Evolutionary conservation across 2,888 invertebrate genomes (phyloP), one percentile per base, ranked within the genome.

Genomic region (Gastrophysa polygoni): DNA sequence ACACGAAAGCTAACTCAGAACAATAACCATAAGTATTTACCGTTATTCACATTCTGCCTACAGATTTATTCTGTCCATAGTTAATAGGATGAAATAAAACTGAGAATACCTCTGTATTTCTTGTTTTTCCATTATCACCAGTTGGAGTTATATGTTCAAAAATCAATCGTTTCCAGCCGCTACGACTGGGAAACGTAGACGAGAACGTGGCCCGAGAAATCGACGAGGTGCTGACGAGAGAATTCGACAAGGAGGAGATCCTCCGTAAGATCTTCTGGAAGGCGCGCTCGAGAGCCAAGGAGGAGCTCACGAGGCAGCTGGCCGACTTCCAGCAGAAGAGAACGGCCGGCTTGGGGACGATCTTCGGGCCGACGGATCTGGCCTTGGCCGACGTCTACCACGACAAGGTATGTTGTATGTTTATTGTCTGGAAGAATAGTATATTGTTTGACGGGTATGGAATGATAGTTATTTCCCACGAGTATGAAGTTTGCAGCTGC

Each of bases 171-270:
- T 64, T 83, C 14, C 82, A 94, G 93, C 93, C 93, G 52, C 82
- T 95, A 74, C 88, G 90, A 77, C 82, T 95, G 66, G 88, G 86
- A 67, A 91, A 91, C 68, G 90, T 93, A 20, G 93, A 93, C 75
- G 96, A 96, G 78, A 90, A 90, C 72, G 87, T 95, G 79, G 93
- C 94, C 10, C 89, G 92, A 66, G 95, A 95, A 84, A 94, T 96
- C 56, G 95, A 96, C 79, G 91, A 93, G 73, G 91, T 91, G 28
- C 84, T 97, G 75, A 87, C 89, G 63, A 89, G 89, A 72, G 94
- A 95, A 79, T 88, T 87, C 71, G 95, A 96, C 74, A 95, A 95
- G 77, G 96, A 96, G 76, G 96, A 96, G 79, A 88, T 91, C 68
- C 84, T 97, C 56, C 87, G 95, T 59, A 91, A 90, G 80, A 92